phyloP scores from a whole-genome alignment of 1,140 invertebrate genomes.

The Scylla paramamosain region DNA sequence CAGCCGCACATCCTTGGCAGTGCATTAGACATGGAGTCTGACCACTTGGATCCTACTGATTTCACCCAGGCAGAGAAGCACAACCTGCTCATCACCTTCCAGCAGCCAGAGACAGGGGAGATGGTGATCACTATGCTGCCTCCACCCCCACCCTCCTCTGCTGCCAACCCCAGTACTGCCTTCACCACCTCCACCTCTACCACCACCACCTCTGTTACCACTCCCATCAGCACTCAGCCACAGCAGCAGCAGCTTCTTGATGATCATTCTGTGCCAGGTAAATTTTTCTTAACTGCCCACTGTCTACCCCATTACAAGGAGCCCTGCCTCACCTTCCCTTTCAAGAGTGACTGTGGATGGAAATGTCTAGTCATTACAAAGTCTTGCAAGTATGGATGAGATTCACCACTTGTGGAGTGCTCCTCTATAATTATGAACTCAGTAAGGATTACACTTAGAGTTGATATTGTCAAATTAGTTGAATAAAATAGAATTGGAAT shows the following conservation, averaged over 20 bases:
- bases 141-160: slow-evolving; percentile 46
- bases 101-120: slow-evolving; percentile 64
- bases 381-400: too few species aligned
- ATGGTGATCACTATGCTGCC: slow-evolving; percentile 71
- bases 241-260: neutral
- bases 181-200: neutral
- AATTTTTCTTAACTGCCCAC: too few species aligned
- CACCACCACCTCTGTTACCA: neutral
- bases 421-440: too few species aligned
- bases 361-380: too few species aligned
- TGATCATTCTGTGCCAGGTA: neutral
- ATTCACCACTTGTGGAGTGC: too few species aligned
- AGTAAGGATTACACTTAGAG: too few species aligned
- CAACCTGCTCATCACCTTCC: slow-evolving; percentile 70
- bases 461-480: too few species aligned
- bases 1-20: neutral
- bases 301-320: too few species aligned
- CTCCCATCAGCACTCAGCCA: slow-evolving; percentile 7
- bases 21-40: neutral
- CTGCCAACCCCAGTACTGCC: neutral
- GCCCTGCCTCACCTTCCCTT: too few species aligned
- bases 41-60: neutral
- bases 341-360: too few species aligned
- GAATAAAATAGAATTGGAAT: too few species aligned
- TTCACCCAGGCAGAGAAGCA: slow-evolving; percentile 61